A percentile compares a stretch with the other conserved stretches of the same genome.
Conservation (phyloP, 2,888 invertebrate species). For the Rugalucina vietnamica region DNA sequence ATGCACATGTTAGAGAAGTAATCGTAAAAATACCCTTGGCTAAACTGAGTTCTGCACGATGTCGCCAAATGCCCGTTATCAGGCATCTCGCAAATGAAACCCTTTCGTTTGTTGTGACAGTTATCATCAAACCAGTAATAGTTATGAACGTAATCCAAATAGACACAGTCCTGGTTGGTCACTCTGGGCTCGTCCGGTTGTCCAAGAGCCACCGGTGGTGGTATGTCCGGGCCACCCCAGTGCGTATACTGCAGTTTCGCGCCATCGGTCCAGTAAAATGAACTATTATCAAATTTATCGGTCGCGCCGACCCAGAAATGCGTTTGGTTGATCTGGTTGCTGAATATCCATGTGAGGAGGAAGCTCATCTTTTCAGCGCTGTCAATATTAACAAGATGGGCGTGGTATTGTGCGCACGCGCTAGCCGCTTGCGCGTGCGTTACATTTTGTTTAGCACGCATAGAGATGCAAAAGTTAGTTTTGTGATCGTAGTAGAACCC, state of each 20-base stretch:
- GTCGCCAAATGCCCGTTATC: neutral
- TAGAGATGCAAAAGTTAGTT: neutral
- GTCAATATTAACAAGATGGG: neutral
- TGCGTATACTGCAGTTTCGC: neutral
- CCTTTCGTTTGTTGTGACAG: neutral
- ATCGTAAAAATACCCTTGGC: neutral
- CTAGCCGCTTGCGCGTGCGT: neutral
- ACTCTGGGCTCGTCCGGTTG: conserved; percentile 1
- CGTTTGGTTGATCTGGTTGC: neutral
- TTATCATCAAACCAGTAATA: conserved; percentile 2
- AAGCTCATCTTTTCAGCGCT: neutral
- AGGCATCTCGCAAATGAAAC: neutral
- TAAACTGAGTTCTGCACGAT: neutral
- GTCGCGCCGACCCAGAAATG: conserved; percentile 1
- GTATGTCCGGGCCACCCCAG: neutral
- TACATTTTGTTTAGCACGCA: neutral
- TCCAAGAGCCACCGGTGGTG: neutral
- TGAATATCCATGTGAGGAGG: neutral
- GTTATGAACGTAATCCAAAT: neutral
- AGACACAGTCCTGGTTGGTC: neutral
- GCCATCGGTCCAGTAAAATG: neutral
- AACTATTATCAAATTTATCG: neutral
- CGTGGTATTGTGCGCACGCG: neutral
- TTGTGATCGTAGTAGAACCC: neutral
- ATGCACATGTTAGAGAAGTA: neutral